Evolutionary conservation across 2,113 vertebrate genomes (phyloP).

Genomic region (Herpailurus yagouaroundi): DNA sequence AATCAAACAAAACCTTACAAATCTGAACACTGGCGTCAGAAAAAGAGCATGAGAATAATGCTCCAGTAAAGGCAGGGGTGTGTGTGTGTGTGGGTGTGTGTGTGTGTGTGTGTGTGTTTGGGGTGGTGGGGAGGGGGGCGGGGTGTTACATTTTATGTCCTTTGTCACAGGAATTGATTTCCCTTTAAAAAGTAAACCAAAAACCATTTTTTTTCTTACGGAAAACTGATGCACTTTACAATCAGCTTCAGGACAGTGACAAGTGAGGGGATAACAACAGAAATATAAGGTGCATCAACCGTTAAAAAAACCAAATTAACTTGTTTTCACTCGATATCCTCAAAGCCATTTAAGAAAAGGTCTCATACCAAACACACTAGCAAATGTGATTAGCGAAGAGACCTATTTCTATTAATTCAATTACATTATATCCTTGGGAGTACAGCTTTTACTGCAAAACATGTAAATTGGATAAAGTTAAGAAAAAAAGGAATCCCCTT

Average conservation of each 20-base stretch:
- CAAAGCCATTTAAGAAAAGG: slow-evolving; percentile 4
- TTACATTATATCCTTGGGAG: background rate
- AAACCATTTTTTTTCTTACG: background rate
- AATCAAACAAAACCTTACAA: background rate
- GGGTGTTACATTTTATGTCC: background rate
- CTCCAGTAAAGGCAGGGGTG: background rate
- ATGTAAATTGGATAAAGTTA: background rate
- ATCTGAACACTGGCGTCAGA: background rate
- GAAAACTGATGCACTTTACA: background rate
- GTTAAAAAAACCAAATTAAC: background rate
- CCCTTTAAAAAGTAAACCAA: background rate
- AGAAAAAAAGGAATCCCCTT: slow-evolving; percentile 6
- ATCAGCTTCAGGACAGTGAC: background rate
- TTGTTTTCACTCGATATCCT: background rate
- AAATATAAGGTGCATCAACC: background rate
- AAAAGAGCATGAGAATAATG: background rate
- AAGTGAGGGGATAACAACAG: background rate
- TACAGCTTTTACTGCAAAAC: slow-evolving; percentile 2
- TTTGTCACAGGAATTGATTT: background rate
- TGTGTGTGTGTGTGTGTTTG: too few species aligned
- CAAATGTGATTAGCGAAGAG: background rate
- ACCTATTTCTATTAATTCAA: background rate
- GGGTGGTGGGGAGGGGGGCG: too few species aligned
- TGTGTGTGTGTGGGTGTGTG: background rate
- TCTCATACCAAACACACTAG: background rate